A percentile compares a stretch with the other conserved stretches of the same genome.
These are phyloP conservation scores for Catajapyx aquilonaris DNA, from an alignment of 1,140 invertebrate species.

Conservation along the genomic window DNA sequence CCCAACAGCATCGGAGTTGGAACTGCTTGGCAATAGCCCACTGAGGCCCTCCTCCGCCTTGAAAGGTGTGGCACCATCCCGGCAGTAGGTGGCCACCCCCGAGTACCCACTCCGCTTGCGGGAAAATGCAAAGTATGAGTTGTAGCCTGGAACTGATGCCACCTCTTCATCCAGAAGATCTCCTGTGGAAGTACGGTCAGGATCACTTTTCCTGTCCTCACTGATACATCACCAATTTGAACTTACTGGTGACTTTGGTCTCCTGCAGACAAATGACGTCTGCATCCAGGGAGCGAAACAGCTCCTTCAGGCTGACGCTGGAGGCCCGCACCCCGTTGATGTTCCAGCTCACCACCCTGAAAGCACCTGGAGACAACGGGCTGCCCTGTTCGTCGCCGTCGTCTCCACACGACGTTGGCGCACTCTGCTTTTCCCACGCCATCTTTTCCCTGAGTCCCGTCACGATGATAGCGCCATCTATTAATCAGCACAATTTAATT, in stretches of 20 bases:
- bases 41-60: slow-evolving; percentile 26
- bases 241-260: background rate
- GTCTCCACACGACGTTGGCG: too few relatives aligned
- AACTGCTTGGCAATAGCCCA: slow-evolving; percentile 7
- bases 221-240: background rate
- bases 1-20: slow-evolving; percentile 10
- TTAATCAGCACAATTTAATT: too few relatives aligned
- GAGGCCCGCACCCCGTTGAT: background rate
- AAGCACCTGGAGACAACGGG: too few relatives aligned
- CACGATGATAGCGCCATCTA: too few relatives aligned
- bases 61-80: slow-evolving; percentile 17
- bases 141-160: slow-evolving; percentile 25
- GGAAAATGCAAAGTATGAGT: slow-evolving; percentile 28
- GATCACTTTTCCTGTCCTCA: slow-evolving; percentile 9
- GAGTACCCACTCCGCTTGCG: slow-evolving; percentile 26
- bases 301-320: background rate
- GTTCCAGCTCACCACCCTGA: too few relatives aligned
- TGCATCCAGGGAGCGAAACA: background rate
- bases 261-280: background rate
- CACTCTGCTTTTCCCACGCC: too few relatives aligned
- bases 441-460: too few relatives aligned
- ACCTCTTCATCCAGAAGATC: slow-evolving; percentile 22
- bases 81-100: slow-evolving; percentile 30
- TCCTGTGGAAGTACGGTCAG: slow-evolving; percentile 16
- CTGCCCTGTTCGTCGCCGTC: too few relatives aligned